Evolutionary conservation across 2,113 vertebrate genomes (phyloP).

Genomic region (Tupaia tana): DNA sequence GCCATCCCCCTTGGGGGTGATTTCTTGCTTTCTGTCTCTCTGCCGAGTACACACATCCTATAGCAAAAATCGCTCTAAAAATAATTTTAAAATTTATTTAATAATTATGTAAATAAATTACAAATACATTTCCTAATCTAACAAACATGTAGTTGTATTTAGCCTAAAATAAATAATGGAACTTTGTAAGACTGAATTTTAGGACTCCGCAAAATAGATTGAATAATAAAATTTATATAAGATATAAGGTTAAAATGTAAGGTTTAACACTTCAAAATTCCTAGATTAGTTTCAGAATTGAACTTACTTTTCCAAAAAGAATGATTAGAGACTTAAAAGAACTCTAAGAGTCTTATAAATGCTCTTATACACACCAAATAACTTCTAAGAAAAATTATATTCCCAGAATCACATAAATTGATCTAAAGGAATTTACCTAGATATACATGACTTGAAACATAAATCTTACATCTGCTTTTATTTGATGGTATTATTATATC

Average conservation of each 20-base stretch:
- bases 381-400: not conserved
- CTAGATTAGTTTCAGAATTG: not conserved
- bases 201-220: not conserved
- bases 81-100: not conserved
- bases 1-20: too few species aligned
- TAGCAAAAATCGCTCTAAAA: too few species aligned
- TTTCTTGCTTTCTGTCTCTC: too few species aligned
- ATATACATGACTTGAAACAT: not conserved
- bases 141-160: not conserved
- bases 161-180: not conserved
- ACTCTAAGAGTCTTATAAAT: not conserved
- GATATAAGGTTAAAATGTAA: not conserved
- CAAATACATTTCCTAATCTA: not conserved
- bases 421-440: not conserved
- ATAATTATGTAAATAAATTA: not conserved
- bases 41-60: too few species aligned
- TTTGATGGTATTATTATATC: not conserved
- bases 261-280: not conserved
- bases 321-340: not conserved
- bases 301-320: not conserved
- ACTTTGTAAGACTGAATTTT: not conserved
- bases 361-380: not conserved
- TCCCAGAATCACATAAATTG: not conserved
- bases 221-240: not conserved
- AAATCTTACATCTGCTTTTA: not conserved